A percentile compares a stretch with the other conserved stretches of the same genome.
Conservation (phyloP, 2,113 vertebrate genomes). For the Myrmecobius fasciatus region DNA sequence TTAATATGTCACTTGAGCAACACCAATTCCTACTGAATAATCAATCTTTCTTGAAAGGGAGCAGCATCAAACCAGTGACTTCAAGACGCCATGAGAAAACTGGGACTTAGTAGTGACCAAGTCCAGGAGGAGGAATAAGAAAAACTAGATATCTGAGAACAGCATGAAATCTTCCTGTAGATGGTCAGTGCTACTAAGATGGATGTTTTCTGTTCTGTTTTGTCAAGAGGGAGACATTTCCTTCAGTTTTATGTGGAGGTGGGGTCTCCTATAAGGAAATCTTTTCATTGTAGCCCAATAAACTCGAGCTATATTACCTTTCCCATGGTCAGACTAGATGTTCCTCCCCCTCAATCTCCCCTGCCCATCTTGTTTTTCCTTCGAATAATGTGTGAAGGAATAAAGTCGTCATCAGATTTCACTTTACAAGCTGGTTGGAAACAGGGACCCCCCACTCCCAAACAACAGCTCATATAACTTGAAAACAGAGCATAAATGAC, state of each 20-base stretch:
- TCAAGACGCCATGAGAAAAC: conserved; percentile 50
- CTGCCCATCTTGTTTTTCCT: conserved; percentile 20
- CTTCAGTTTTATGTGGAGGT: conserved; percentile 21
- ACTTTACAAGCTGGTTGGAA: conserved; percentile 29
- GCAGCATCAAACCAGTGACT: conserved; percentile 30
- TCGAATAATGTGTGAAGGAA: conserved; percentile 31
- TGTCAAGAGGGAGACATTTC: conserved; percentile 17
- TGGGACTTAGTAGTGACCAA: conserved; percentile 11
- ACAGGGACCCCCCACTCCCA: neutral
- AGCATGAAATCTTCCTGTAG: neutral
- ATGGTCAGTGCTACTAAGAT: neutral
- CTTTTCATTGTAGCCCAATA: conserved; percentile 37
- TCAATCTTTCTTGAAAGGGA: conserved; percentile 21
- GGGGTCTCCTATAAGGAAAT: conserved; percentile 30
- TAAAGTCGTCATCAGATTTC: conserved; percentile 47
- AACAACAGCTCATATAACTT: neutral
- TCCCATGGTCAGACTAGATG: conserved; percentile 21
- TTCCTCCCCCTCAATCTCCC: neutral
- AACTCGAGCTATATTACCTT: conserved; percentile 32
- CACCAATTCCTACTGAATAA: neutral
- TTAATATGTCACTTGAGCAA: neutral
- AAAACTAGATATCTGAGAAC: neutral
- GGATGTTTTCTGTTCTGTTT: conserved; percentile 39
- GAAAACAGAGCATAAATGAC: conserved; percentile 34
- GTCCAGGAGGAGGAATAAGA: neutral